phyloP scores from a whole-genome alignment of 2,888 invertebrate species.

The Parnassius orleans region DNA sequence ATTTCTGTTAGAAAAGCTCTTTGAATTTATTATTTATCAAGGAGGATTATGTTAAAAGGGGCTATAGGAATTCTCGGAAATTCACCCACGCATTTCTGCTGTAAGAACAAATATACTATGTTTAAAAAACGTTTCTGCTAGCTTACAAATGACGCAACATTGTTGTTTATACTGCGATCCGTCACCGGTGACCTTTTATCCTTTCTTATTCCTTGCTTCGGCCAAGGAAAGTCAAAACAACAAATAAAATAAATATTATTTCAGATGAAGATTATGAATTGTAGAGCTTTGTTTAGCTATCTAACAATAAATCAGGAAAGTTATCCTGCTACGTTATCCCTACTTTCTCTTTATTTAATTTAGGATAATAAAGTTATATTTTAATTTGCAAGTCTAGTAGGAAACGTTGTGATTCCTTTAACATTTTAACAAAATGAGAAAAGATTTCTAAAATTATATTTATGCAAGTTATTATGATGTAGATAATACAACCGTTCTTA shows the following conservation, averaged over 20 bases:
- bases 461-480: too few relatives aligned
- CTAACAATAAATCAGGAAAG: constrained; percentile 7
- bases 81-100: too few relatives aligned
- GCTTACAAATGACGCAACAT: constrained; percentile 14
- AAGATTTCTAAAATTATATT: too few relatives aligned
- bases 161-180: constrained; percentile 22
- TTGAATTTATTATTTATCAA: too few relatives aligned
- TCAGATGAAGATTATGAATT: constrained; percentile 17
- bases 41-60: too few relatives aligned
- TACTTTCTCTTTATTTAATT: constrained; percentile 5
- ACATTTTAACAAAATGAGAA: too few relatives aligned
- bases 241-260: constrained; percentile 22
- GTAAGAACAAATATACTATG: neutral
- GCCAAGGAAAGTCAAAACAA: constrained; percentile 14
- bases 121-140: constrained; percentile 15
- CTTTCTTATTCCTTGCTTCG: constrained; percentile 15
- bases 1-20: too few relatives aligned
- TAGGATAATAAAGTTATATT: neutral
- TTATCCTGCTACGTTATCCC: constrained; percentile 8
- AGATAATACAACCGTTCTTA: too few relatives aligned
- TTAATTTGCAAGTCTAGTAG: neutral
- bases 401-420: too few relatives aligned
- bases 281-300: constrained; percentile 11
- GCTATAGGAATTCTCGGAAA: too few relatives aligned
- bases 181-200: constrained; percentile 26